A percentile compares a stretch with the other conserved stretches of the same genome.
These are phyloP conservation scores for Lasius platythorax DNA, from an alignment of 2,888 invertebrate species.

Conservation along the genomic window DNA sequence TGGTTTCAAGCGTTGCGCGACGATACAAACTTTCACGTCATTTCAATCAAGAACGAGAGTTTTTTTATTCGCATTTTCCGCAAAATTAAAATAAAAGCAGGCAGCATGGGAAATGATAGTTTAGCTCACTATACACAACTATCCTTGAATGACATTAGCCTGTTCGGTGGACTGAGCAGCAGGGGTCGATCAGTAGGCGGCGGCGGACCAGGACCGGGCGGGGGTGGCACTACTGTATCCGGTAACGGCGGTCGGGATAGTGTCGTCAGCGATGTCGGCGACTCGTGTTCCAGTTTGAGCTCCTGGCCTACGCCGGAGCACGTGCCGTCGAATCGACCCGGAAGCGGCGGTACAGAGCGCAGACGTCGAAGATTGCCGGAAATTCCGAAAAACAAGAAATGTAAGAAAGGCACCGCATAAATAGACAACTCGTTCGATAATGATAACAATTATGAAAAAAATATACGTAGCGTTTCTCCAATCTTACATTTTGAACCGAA, in stretches of 20 bases:
- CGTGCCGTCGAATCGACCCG: slow-evolving; percentile 78
- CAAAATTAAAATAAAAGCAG: slow-evolving; percentile 42
- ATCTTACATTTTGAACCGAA: background rate
- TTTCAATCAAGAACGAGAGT: background rate
- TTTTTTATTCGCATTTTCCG: background rate
- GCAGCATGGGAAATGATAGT: slow-evolving; percentile 72
- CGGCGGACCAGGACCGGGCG: slow-evolving; percentile 73
- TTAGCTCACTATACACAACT: slow-evolving; percentile 75
- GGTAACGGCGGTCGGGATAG: slow-evolving; percentile 82
- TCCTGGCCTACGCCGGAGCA: slow-evolving; percentile 84
- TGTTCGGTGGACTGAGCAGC: slow-evolving; percentile 84
- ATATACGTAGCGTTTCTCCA: no score
- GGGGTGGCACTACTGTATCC: slow-evolving; percentile 79
- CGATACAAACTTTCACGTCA: background rate
- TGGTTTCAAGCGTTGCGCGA: background rate
- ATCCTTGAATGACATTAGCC: slow-evolving; percentile 83
- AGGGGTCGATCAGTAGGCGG: slow-evolving; percentile 80
- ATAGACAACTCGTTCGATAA: background rate
- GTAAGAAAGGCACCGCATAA: slow-evolving; percentile 86
- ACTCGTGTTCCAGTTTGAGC: slow-evolving; percentile 82
- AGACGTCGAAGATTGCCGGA: slow-evolving; percentile 94
- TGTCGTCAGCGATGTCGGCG: slow-evolving; percentile 83
- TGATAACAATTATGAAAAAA: background rate
- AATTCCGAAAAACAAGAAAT: slow-evolving; percentile 95
- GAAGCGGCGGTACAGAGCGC: slow-evolving; percentile 87